A percentile compares a stretch with the other conserved stretches of the same genome.
These are phyloP conservation scores for Drosophila setifemur DNA, from an alignment of 1,140 invertebrate species.

Conservation along the genomic window DNA sequence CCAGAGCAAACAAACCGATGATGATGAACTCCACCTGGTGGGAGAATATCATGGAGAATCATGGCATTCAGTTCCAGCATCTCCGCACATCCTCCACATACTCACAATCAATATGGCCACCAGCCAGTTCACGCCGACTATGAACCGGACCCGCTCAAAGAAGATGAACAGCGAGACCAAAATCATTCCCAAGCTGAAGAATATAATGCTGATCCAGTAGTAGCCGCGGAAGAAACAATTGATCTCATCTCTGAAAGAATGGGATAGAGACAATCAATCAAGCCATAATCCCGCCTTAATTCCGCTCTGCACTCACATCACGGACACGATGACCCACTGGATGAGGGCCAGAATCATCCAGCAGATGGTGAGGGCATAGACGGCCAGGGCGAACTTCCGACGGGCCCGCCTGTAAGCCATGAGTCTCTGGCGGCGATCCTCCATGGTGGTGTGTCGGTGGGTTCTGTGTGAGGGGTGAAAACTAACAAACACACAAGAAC, in stretches of 20 bases:
- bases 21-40: conserved; percentile 51
- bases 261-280: neutral
- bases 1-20: conserved; percentile 46
- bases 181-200: conserved; percentile 33
- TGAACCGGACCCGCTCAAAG: conserved; percentile 39
- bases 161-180: conserved; percentile 48
- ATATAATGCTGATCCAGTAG: conserved; percentile 47
- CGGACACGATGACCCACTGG: conserved; percentile 37
- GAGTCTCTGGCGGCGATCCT: conserved; percentile 20
- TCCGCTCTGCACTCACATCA: conserved; percentile 42
- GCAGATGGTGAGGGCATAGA: conserved; percentile 40
- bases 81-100: too few relatives aligned
- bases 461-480: neutral
- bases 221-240: neutral
- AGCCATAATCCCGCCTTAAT: neutral
- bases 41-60: neutral
- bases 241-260: neutral
- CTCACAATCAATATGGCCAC: conserved; percentile 50
- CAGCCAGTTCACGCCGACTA: conserved; percentile 39
- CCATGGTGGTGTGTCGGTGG: conserved; percentile 30
- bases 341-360: conserved; percentile 42
- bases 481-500: conserved; percentile 6
- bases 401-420: conserved; percentile 33
- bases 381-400: conserved; percentile 42
- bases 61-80: neutral